Percentiles rank a stretch among this genome's conserved stretches.
These are phyloP conservation scores for Euphonia xanthogaster DNA, from an alignment of 2,797 vertebrate genomes.

Conservation along the genomic window DNA sequence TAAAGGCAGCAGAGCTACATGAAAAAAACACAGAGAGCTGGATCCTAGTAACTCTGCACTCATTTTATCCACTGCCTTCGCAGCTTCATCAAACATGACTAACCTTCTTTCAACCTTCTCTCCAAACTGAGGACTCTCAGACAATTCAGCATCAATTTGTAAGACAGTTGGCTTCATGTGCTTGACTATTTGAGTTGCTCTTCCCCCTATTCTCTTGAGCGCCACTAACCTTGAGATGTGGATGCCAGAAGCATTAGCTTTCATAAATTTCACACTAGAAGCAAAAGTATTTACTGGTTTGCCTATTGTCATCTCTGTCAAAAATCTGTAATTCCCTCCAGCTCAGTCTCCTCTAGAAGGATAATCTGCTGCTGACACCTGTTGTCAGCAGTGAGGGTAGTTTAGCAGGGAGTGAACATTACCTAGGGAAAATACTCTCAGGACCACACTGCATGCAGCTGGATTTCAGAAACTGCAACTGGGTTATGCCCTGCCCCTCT, in stretches of 20 bases:
- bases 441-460: background rate
- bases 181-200: background rate
- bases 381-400: background rate
- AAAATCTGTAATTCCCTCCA: background rate
- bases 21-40: accelerated
- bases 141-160: background rate
- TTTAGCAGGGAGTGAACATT: background rate
- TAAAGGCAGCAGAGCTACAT: background rate
- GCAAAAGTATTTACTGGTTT: background rate
- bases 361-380: background rate
- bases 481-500: background rate
- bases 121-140: background rate
- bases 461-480: background rate
- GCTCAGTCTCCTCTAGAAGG: background rate
- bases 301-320: background rate
- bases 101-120: background rate
- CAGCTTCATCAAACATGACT: background rate
- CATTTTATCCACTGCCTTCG: background rate
- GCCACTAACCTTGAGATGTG: background rate
- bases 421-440: background rate
- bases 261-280: background rate
- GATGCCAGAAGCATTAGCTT: background rate
- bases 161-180: background rate
- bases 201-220: background rate
- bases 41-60: background rate